Base-by-base conservation (phyloP, 2,888 invertebrate genomes). In the Drosophila paracracens region DNA sequence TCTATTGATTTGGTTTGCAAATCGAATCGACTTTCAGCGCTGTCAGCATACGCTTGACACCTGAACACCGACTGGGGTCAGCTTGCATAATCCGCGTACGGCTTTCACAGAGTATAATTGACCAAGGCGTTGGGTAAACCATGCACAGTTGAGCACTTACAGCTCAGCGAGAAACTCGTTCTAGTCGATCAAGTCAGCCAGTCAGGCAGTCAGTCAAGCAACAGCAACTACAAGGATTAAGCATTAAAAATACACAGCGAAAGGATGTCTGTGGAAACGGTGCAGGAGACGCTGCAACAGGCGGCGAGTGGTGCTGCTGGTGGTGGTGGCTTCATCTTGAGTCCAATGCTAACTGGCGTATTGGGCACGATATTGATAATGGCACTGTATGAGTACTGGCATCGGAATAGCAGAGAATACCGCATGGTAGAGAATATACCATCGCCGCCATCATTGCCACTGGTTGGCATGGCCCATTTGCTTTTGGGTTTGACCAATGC, bases 401-500 rank as follows among this genome's bases (percentile, higher is more conserved):
- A 94, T 72, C 93, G 94, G 66, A 94, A 94, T 66, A 93, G 94
- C 0, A 93, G 93, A 33, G 84, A 96, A 83, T 92, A 94, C 69
- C 94, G 95, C 82, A 89, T 96, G 68, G 96, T 95, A 0, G 94
- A 95, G 54, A 95, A 94, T 83, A 92, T 97, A 29, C 97, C 97
- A 0, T 96, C 96, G 60, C 96, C 97, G 0, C 81, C 93, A 2
- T 94, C 94, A 1, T 74, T 95, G 21, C 97, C 97, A 0, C 46
- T 97, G 1, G 83, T 97, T 61, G 97, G 97, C 77, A 96, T 96
- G 86, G 96, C 96, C 0, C 93, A 95, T 18, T 91, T 96, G 66
- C 94, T 95, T 0, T 75, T 95, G 0, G 96, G 96, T 60, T 94
- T 94, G 71, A 94, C 94, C 65, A 95, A 96, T 64, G 93, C 94